Evolutionary conservation across 2,113 vertebrate species (phyloP), one percentile per base, ranked within the genome.

Genomic region (Salvelinus sp.): DNA sequence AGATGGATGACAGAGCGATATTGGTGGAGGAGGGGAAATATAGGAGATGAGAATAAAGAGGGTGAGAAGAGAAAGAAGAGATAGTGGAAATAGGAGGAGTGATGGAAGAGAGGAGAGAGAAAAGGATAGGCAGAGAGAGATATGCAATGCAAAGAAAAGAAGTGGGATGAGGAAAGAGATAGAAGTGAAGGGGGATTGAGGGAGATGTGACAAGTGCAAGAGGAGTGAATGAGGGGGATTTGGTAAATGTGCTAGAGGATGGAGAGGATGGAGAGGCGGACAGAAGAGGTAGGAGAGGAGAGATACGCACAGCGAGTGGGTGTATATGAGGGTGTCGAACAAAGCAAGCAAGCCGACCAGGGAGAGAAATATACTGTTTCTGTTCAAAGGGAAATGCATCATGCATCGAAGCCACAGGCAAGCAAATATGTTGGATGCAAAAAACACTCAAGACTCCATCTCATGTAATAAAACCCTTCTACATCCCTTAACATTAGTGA

Each of bases 301-400:
- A 18, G 28, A 86, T 70, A 83, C 64, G 85, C 50, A 23, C 79
- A 85, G 76, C 10, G 88, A 85, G 87, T 88, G 88, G 88, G 88
- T 79, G 86, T 85, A 80, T 86, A 80, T 77, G 88, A 85, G 85
- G 90, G 88, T 84, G 86, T 87, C 76, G 83, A 87, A 89, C 86
- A 86, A 86, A 47, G 60, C 44, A 57, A 33, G 1, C 48, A 47
- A 44, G 38, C 22, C 6, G 74, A 76, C 70, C 71, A 25, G 48
- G 71, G 73, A 9, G n/a, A 62, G 58, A 62, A 62, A 62, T 7
- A 22, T 62, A 54, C 6, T 23, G 5, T 62, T 62, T 22, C n/a
- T 62, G 58, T 62, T 62, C 23, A 27, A 66, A 27, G 3, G 13
- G 13, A 66, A 25, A 63, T 63, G 60, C 60, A 63, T 63, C 23